Evolutionary conservation across 1,140 invertebrate genomes (phyloP), one percentile per base, ranked within the genome.

Genomic region (Heliconius congener): DNA sequence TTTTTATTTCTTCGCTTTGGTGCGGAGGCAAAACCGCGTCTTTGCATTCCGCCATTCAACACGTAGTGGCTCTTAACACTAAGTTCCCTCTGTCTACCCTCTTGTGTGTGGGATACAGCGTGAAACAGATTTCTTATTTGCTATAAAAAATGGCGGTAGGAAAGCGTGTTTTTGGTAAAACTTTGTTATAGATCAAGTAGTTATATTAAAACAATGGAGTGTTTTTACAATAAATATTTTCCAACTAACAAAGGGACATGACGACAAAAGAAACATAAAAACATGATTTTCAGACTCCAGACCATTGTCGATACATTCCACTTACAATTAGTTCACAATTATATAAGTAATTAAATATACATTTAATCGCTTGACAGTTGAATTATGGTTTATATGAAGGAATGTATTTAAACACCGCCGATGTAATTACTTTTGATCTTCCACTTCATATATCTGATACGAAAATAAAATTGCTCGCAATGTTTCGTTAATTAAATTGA

Each of bases 371-470:
- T 76, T 77, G 77, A 77, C 66, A 78, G 78, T 82, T 83, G 79
- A 83, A 82, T 82, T 82, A 87, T 83, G 79, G 79, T 84, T 82
- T 85, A 83, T 86, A 85, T 80, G 82, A 84, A 86, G 86, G 87
- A 70, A 78, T 85, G 81, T 81, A 89, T 85, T 84, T 88, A 87
- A 86, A 83, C 82, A 84, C 84, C 80, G 80, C 73, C 77, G 81
- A 84, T 88, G 88, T 89, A 90, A 93, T 92, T 93, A 93, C 90
- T 89, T 87, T 82, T 85, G 86, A 88, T 87, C 88, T 88, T 84
- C 87, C 87, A 84, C 76, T 84, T 85, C 84, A 84, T 84, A 73
- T 84, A 92, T 91, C 89, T 88, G 89, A 92, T 93, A 93, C 90
- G 83, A 82, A 81, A 85, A 87, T 52, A 78, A 86, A 91, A 91